These are phyloP conservation scores for Merops nubicus DNA, from an alignment of 2,113 vertebrate genomes.

Conservation along the genomic window DNA sequence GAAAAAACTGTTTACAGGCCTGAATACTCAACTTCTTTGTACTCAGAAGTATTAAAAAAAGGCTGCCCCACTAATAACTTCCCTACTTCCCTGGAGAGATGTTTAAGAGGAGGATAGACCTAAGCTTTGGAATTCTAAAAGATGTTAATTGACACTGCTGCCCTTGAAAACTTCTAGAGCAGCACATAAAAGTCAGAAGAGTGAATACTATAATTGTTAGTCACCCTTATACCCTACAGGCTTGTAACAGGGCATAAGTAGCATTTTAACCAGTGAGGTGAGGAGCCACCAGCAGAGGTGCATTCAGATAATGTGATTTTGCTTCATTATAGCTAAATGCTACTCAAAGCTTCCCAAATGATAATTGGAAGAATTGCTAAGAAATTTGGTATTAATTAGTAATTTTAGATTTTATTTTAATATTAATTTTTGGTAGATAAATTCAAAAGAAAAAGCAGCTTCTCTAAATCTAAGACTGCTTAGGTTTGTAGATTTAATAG, in stretches of 20 bases:
- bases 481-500: not conserved
- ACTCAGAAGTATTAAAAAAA: not conserved
- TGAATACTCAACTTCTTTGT: not conserved
- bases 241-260: rapidly evolving
- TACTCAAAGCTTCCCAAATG: not conserved
- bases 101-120: not conserved
- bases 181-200: not conserved
- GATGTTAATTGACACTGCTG: not conserved
- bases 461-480: not conserved
- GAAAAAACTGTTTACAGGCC: not conserved
- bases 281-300: not conserved
- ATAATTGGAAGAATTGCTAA: not conserved
- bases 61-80: not conserved
- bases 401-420: not conserved
- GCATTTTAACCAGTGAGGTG: rapidly evolving
- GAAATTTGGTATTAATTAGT: not conserved
- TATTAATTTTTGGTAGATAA: not conserved
- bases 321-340: not conserved
- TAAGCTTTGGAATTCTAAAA: not conserved
- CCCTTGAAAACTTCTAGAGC: not conserved
- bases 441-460: not conserved
- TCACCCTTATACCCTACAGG: rapidly evolving
- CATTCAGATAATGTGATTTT: not conserved
- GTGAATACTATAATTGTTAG: not conserved
- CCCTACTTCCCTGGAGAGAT: not conserved